Evolutionary conservation across 2,888 invertebrate genomes (phyloP).

Genomic region (Lithophane semibrunnea): DNA sequence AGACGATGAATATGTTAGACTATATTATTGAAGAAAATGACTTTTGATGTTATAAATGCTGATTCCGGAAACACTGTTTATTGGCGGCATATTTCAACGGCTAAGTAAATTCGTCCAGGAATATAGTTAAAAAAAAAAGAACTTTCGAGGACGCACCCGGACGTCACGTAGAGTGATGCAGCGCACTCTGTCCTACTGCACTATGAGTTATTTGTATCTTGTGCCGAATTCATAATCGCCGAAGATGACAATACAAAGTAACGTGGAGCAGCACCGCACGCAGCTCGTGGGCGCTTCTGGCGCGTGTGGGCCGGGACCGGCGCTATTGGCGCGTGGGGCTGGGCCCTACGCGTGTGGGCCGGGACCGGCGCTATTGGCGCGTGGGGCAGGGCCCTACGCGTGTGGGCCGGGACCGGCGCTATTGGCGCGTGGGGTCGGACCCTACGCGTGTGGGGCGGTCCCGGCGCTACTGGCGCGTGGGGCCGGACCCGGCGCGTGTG

Average conservation of each 20-base stretch:
- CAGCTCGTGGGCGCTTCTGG: not conserved
- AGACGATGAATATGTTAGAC: not conserved
- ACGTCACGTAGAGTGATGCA: not conserved
- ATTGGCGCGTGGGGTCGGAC: slow-evolving; percentile 36
- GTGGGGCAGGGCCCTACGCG: slow-evolving; percentile 53
- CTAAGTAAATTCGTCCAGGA: slow-evolving; percentile 3
- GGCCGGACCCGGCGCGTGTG: slow-evolving; percentile 72
- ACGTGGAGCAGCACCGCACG: not conserved
- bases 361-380: not conserved
- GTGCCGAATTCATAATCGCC: slow-evolving; percentile 2
- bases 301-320: not conserved
- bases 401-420: slow-evolving; percentile 60
- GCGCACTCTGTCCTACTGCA: not conserved
- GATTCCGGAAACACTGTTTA: slow-evolving; percentile 19
- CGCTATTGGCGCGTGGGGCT: not conserved
- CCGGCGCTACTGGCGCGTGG: slow-evolving; percentile 30
- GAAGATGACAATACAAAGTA: slow-evolving; percentile 6
- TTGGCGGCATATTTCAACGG: slow-evolving; percentile 8
- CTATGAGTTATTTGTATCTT: not conserved
- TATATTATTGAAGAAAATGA: slow-evolving; percentile 8
- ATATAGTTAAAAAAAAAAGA: not conserved
- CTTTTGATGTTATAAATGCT: slow-evolving; percentile 37
- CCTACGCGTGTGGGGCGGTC: slow-evolving; percentile 70
- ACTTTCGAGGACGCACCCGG: not conserved
- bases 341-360: slow-evolving; percentile 71